Base-by-base conservation (phyloP, 2,113 vertebrate species). In the Fukomys damarensis region DNA sequence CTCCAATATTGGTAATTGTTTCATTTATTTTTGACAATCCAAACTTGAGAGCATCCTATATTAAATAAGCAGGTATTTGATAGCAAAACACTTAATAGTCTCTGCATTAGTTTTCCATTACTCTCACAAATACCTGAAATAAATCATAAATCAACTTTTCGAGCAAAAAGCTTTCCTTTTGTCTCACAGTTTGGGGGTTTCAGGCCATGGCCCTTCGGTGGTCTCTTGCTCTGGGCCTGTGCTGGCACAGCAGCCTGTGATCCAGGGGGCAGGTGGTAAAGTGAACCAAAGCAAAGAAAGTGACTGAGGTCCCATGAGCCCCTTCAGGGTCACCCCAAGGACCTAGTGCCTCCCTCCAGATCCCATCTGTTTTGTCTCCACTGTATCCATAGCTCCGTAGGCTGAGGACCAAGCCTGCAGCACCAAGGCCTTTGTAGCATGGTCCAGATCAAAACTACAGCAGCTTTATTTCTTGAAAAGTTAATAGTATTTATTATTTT, bases 11-110 rank as follows among this genome's bases (percentile, higher is more conserved):
- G 1, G 81, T 54, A 70, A 77, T 86, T 84, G 22, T 83, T 91
- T 86, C n/a, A 52, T n/a, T 79, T 74, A 61, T 80, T 91, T 93
- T 49, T 91, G 66, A 65, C 41, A 89, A 91, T 49, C 28, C 26
- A 84, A 70, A 43, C 26, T 79, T 63, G 43, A 92, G 35, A 92
- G 41, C 17, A 68, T 81, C 14, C 9, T 68, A 32, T 82, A 59
- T 95, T 91, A 54, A 96, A 68, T 72, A 92, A 61, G 6, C 4
- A 72, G 38, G 35, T 65, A 70, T 30, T 4, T 79, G 20, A 86
- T 26, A 43, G 74, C 22, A 86, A 82, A 86, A 66, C 9, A 43
- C 49, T 72, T 49, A 81, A 46, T 49, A 41, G 22, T 7, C 58
- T 54, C 16, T 54, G 17, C 32, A 17, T 24, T 76, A 76, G 24